Conservation (phyloP, 2,797 vertebrate species). For the Gorsachius magnificus region DNA sequence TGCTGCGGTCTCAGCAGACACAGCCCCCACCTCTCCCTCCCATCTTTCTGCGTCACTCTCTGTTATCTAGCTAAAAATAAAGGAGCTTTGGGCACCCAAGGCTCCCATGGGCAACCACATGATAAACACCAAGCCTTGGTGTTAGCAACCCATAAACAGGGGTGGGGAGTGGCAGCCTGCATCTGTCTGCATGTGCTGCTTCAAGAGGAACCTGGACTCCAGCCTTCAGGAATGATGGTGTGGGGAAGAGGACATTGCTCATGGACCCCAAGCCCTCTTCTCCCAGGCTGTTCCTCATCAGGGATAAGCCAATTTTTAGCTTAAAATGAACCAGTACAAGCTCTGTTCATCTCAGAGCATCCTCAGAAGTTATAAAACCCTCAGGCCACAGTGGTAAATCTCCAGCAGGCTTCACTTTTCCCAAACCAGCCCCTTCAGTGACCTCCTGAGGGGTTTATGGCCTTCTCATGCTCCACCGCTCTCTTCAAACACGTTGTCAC, state of each 20-base stretch:
- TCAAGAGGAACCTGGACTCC: neutral
- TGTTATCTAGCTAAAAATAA: neutral
- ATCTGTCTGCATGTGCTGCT: neutral
- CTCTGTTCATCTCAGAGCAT: neutral
- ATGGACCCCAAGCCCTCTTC: neutral
- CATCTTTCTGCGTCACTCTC: neutral
- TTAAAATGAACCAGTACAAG: neutral
- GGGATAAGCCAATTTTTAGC: neutral
- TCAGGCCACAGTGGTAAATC: neutral
- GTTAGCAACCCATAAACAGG: neutral
- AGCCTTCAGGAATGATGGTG: neutral
- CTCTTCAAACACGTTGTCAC: neutral
- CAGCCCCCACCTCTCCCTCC: neutral
- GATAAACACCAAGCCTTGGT: neutral
- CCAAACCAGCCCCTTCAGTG: neutral
- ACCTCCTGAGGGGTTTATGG: fast-evolving
- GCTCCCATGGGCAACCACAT: neutral
- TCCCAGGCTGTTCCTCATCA: neutral
- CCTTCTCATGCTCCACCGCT: neutral
- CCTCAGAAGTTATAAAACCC: neutral
- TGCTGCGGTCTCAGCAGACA: neutral
- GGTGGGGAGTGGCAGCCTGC: neutral
- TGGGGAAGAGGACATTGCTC: neutral
- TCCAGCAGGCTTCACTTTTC: neutral
- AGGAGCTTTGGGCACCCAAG: neutral